Percentiles rank a stretch among this genome's conserved stretches.
These are phyloP conservation scores for Spondyliosoma cantharus DNA, from an alignment of 2,797 vertebrate species.

Conservation along the genomic window DNA sequence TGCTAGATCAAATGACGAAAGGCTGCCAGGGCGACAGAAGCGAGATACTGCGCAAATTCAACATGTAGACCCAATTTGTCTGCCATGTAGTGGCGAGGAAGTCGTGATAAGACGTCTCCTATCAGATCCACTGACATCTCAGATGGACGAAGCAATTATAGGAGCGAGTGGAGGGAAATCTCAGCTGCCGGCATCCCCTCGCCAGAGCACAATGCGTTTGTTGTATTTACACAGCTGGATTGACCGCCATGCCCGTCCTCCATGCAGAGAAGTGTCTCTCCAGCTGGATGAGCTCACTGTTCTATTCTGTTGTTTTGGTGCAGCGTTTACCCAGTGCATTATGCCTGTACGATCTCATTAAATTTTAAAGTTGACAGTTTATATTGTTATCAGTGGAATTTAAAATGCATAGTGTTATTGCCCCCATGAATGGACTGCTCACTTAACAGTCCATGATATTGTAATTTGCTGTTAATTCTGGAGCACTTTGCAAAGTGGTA, in stretches of 20 bases:
- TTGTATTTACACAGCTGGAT: conserved; percentile 65
- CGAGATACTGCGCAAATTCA: conserved; percentile 56
- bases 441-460: conserved; percentile 55
- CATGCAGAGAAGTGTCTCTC: conserved; percentile 31
- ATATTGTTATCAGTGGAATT: conserved; percentile 74
- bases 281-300: conserved; percentile 36
- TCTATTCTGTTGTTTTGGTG: conserved; percentile 44
- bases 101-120: conserved; percentile 75
- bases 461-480: conserved; percentile 64
- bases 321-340: conserved; percentile 37
- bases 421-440: conserved; percentile 44
- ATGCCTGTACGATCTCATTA: conserved; percentile 63
- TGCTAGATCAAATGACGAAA: conserved; percentile 55
- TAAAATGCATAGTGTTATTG: conserved; percentile 49
- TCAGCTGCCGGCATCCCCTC: conserved; percentile 58
- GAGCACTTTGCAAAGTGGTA: conserved; percentile 8
- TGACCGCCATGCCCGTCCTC: conserved; percentile 30
- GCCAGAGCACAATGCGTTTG: conserved; percentile 57
- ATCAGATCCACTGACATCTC: conserved; percentile 76
- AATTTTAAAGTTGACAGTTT: conserved; percentile 74
- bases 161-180: conserved; percentile 70
- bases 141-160: conserved; percentile 81
- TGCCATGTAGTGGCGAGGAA: conserved; percentile 57
- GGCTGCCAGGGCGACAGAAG: conserved; percentile 60
- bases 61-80: conserved; percentile 76